Evolutionary conservation across 64 coral and sea anemone genomes (phyloP).

Genomic region (Montipora foliosa): DNA sequence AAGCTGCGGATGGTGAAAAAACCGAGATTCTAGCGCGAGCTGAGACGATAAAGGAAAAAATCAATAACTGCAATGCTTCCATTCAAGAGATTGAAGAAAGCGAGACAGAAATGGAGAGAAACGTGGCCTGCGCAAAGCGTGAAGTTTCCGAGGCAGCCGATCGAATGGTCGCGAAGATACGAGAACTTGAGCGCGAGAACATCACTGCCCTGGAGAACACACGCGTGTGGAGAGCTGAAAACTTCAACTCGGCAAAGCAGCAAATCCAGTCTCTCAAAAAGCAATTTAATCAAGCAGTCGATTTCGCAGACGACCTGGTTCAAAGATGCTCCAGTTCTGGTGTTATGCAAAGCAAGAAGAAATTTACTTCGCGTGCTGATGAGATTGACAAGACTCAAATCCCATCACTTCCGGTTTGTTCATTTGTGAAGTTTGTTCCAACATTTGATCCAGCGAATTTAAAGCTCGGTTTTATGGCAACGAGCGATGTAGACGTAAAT

Average conservation of each 20-base stretch:
- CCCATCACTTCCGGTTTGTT: not conserved
- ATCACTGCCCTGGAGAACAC: not conserved
- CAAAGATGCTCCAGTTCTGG: not conserved
- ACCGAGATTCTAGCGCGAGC: not conserved
- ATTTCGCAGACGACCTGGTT: not conserved
- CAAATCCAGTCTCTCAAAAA: not conserved
- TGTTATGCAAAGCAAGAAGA: not conserved
- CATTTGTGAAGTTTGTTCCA: not conserved
- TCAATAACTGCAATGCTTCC: not conserved
- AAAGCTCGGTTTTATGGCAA: not conserved
- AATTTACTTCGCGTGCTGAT: not conserved
- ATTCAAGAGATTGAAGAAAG: not conserved
- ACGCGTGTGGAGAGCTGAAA: not conserved
- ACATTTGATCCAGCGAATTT: not conserved
- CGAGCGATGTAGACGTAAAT: not conserved
- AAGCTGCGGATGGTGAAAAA: not conserved
- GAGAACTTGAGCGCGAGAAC: not conserved
- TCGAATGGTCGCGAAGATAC: not conserved
- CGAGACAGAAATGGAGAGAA: not conserved
- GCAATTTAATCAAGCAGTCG: not conserved
- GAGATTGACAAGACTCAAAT: not conserved
- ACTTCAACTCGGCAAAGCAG: not conserved
- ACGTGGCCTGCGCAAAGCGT: not conserved
- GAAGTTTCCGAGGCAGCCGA: not conserved
- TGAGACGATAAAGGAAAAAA: not conserved